phyloP scores from a whole-genome alignment of 2,888 invertebrate genomes.

The Emmelina monodactyla region DNA sequence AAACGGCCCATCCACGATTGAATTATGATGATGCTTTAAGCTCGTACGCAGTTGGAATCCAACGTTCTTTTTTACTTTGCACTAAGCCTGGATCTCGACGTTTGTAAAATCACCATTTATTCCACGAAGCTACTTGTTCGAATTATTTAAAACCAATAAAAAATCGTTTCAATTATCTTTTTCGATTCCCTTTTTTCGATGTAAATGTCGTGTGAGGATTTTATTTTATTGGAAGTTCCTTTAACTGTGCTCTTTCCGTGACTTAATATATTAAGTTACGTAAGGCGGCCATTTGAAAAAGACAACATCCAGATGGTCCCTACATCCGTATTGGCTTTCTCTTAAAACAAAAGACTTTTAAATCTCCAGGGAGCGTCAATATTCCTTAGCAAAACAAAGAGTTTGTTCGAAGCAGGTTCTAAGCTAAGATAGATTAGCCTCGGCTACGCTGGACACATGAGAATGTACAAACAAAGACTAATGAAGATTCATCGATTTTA shows the following conservation, averaged over 20 bases:
- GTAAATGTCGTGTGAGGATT: too few species aligned
- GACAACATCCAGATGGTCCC: slow-evolving; percentile 55
- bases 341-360: slow-evolving; percentile 60
- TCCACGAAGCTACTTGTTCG: slow-evolving; percentile 38
- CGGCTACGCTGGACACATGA: slow-evolving; percentile 26
- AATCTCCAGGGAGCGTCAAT: slow-evolving; percentile 57
- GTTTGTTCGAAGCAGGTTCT: slow-evolving; percentile 35
- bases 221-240: neutral
- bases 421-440: slow-evolving; percentile 53
- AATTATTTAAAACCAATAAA: slow-evolving; percentile 33
- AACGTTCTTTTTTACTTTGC: slow-evolving; percentile 47
- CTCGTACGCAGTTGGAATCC: slow-evolving; percentile 48
- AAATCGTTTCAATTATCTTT: slow-evolving; percentile 32
- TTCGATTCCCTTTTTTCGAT: slow-evolving; percentile 17
- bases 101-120: slow-evolving; percentile 38
- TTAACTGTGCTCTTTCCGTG: neutral
- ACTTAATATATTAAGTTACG: slow-evolving; percentile 41
- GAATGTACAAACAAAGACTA: slow-evolving; percentile 1
- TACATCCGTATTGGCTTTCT: slow-evolving; percentile 58
- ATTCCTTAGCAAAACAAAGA: slow-evolving; percentile 49
- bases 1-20: slow-evolving; percentile 48
- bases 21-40: slow-evolving; percentile 65
- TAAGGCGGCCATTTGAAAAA: slow-evolving; percentile 47
- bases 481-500: slow-evolving; percentile 1
- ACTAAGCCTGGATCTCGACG: slow-evolving; percentile 34